Evolutionary conservation across 64 coral and sea anemone species (phyloP).

Genomic region (Platygyra sinensis): DNA sequence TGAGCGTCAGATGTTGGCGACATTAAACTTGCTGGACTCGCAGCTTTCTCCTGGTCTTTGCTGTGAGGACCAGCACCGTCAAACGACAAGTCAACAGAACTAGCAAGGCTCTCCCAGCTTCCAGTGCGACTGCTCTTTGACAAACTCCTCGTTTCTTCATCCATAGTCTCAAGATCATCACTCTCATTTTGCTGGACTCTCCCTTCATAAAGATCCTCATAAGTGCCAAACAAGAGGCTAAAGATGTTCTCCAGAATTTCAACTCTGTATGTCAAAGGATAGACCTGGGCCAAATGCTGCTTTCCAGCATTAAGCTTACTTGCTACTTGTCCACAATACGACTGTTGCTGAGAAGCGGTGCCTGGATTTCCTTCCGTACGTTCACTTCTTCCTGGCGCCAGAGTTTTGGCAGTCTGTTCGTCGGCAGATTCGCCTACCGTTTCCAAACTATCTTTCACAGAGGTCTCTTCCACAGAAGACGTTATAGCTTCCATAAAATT

Average conservation of each 20-base stretch:
- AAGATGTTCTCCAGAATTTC: conserved; percentile 97
- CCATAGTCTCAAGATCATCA: conserved; percentile 86
- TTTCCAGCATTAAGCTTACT: conserved; percentile 66
- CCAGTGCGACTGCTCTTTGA: conserved; percentile 76
- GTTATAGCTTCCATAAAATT: conserved; percentile 80
- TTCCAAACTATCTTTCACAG: background rate
- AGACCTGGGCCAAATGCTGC: conserved; percentile 62
- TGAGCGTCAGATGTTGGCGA: conserved; percentile 20
- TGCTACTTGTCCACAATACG: background rate
- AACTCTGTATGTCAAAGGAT: conserved; percentile 87
- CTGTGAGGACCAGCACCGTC: conserved; percentile 31
- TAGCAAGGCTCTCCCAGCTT: conserved; percentile 88
- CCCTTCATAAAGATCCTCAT: conserved; percentile 85
- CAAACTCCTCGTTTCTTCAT: conserved; percentile 83
- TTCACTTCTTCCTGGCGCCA: background rate
- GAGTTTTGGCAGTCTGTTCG: background rate
- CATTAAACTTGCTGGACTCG: background rate
- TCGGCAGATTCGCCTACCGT: background rate
- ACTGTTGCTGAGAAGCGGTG: background rate
- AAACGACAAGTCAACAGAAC: conserved; percentile 51
- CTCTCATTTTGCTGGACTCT: conserved; percentile 76
- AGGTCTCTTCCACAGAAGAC: background rate
- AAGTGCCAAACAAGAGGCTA: conserved; percentile 90
- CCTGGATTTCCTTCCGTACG: background rate
- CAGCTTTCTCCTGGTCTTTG: conserved; percentile 62